These are phyloP conservation scores for Epistrophella euchroma DNA, from an alignment of 2,888 invertebrate genomes.

Conservation along the genomic window DNA sequence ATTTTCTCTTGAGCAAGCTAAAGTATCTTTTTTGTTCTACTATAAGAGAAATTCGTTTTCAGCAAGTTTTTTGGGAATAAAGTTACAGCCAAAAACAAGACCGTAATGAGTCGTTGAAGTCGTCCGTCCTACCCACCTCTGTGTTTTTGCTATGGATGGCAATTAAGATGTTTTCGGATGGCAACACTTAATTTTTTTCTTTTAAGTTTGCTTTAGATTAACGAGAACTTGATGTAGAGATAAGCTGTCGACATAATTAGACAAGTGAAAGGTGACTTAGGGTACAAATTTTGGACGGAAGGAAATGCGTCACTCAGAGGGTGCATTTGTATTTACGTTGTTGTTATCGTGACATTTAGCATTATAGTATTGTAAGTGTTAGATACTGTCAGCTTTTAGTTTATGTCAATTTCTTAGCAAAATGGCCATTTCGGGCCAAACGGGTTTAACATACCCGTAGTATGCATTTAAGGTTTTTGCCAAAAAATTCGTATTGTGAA, in stretches of 20 bases:
- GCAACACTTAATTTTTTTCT: constrained; percentile 19
- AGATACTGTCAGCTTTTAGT: too few relatives aligned
- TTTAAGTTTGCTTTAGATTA: constrained; percentile 28
- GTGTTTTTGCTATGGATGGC: constrained; percentile 46
- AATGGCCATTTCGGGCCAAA: too few relatives aligned
- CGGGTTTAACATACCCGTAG: too few relatives aligned
- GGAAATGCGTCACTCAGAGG: constrained; percentile 31
- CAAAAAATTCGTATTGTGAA: too few relatives aligned
- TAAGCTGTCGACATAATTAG: constrained; percentile 57
- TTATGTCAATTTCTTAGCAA: too few relatives aligned
- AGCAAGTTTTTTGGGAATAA: constrained; percentile 18
- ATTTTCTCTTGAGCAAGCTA: constrained; percentile 4
- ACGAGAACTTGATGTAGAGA: constrained; percentile 6
- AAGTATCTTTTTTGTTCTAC: constrained; percentile 12
- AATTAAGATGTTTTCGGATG: constrained; percentile 67
- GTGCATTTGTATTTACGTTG: background rate
- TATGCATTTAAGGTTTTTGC: too few relatives aligned
- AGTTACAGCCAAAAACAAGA: constrained; percentile 55
- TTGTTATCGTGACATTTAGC: background rate
- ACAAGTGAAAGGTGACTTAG: constrained; percentile 61
- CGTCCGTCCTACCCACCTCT: constrained; percentile 16
- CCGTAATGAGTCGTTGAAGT: constrained; percentile 69
- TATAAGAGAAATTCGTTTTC: constrained; percentile 18
- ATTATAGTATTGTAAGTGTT: too few relatives aligned
- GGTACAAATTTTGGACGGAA: constrained; percentile 22